Evolutionary conservation across 2,888 invertebrate genomes (phyloP), one percentile per base, ranked within the genome.

Genomic region (Andricus quercusramuli): DNA sequence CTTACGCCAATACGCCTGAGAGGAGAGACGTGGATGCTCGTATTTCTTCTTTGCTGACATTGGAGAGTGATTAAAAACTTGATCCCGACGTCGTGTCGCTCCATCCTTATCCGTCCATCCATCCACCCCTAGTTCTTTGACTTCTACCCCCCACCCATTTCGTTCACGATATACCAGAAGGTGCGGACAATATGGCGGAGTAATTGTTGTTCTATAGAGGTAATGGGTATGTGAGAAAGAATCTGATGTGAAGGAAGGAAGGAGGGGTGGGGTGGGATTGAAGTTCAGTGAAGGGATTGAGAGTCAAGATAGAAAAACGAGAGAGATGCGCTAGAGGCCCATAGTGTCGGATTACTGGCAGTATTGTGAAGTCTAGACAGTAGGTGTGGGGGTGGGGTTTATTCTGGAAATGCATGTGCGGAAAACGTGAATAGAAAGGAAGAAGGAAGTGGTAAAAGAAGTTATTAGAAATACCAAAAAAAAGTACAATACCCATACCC

Each of bases 11-110:
- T 74, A 51, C 74, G 56, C 56, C 32, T 13, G 56, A 74, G 32
- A 56, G 74, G 47, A 74, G 20, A 74, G 37, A 74, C n/a, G 20
- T 51, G 29, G 66, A 79, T 78, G 83, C 81, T 85, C 84, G 83
- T 85, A 82, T 86, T 88, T 87, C 86, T 88, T 87, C 85, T 85
- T 83, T 84, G 83, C 84, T 86, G 87, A 88, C 88, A 87, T 88
- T 86, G 85, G 87, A 89, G 88, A 90, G 90, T 90, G 90, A 90
- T 90, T 90, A 90, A 90, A 90, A 90, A 89, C 89, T 89, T 90
- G 89, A 90, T 89, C 88, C 86, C 83, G 76, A 82, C 82, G 82
- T 81, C 84, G 78, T 78, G 82, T 78, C 84, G 83, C 37, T 66
- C 76, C 82, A 67, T 84, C 86, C 85, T 86, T 88, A 88, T 85